Conservation (phyloP, 1,140 invertebrate genomes). For the Panagrolaimus sp. region DNA sequence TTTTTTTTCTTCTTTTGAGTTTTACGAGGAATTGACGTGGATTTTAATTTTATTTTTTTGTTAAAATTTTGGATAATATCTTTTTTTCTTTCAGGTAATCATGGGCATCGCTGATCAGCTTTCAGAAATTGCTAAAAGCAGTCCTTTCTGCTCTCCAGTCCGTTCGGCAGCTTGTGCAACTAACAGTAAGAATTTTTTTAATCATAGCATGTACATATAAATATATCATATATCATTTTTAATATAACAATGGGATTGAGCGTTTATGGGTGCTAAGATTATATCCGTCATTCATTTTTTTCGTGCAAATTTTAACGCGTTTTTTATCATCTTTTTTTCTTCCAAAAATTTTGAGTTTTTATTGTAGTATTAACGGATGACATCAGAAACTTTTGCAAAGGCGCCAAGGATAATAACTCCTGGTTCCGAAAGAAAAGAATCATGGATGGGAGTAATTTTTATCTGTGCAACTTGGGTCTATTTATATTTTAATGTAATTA, state of each 20-base stretch:
- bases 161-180: background rate
- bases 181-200: background rate
- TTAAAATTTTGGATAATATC: background rate
- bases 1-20: background rate
- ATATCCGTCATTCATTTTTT: background rate
- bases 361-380: constrained; percentile 8
- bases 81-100: constrained; percentile 19
- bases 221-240: background rate
- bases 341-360: no score
- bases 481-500: constrained; percentile 33
- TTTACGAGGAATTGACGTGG: constrained; percentile 15
- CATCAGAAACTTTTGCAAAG: constrained; percentile 12
- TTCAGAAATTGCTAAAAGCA: constrained; percentile 11
- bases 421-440: background rate
- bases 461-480: constrained; percentile 35
- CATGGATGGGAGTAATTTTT: constrained; percentile 12
- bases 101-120: constrained; percentile 21
- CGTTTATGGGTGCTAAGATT: background rate
- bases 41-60: background rate
- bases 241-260: no score
- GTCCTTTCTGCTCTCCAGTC: constrained; percentile 16
- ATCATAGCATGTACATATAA: background rate
- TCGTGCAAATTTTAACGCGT: no score
- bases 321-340: no score
- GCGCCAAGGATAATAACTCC: constrained; percentile 3